These are phyloP conservation scores for Dipodomys merriami DNA, from an alignment of 2,113 vertebrate species.

Conservation along the genomic window DNA sequence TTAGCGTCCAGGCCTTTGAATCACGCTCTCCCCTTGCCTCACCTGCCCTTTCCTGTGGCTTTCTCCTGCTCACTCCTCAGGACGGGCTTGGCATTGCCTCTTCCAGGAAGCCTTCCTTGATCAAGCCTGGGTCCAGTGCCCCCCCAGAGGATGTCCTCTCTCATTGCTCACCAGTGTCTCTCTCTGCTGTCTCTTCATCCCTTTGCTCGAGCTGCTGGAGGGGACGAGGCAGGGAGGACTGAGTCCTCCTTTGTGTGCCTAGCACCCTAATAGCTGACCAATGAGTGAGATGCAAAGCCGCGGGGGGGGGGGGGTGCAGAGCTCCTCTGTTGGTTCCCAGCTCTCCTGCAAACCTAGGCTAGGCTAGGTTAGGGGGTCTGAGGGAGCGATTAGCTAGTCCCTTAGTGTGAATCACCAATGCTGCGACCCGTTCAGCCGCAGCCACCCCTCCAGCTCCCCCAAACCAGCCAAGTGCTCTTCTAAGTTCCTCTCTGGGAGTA, in stretches of 20 bases:
- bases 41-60: background rate
- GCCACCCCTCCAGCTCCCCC: slow-evolving; percentile 28
- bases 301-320: background rate
- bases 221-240: background rate
- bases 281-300: background rate
- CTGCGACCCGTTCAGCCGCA: slow-evolving; percentile 43
- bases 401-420: background rate
- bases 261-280: background rate
- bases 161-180: background rate
- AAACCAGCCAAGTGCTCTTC: slow-evolving; percentile 63
- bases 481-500: slow-evolving; percentile 56
- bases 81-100: background rate
- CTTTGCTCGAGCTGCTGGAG: background rate
- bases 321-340: background rate
- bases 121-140: background rate
- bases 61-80: background rate
- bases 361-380: background rate
- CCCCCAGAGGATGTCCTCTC: background rate
- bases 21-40: background rate
- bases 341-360: background rate
- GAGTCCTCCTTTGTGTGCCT: background rate
- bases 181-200: background rate
- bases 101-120: background rate
- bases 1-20: background rate
- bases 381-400: background rate